Evolutionary conservation across 2,113 vertebrate species (phyloP).

Genomic region (Hippocampus zosterae): DNA sequence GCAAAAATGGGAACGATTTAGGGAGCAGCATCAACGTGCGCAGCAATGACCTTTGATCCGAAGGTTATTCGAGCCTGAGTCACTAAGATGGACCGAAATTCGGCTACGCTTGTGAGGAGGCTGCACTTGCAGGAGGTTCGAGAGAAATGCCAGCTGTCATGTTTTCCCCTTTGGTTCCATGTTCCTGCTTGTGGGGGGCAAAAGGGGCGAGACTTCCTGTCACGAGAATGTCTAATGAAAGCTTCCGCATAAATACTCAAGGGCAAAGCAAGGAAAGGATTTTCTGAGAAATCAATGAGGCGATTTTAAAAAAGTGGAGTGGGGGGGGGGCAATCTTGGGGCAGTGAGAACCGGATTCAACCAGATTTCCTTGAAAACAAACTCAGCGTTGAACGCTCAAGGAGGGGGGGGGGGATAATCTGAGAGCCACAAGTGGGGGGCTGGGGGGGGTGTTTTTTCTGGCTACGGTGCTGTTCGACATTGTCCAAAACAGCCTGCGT

Average conservation of each 20-base stretch:
- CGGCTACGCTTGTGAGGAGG: too few species aligned
- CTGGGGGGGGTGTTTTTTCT: background rate
- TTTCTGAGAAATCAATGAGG: background rate
- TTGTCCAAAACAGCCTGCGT: background rate
- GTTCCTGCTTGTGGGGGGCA: background rate
- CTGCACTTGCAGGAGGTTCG: too few species aligned
- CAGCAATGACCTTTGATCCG: too few species aligned
- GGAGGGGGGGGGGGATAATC: slow-evolving; percentile 24
- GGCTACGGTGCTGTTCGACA: background rate
- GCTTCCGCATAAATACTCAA: background rate
- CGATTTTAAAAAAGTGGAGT: background rate
- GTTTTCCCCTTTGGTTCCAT: background rate
- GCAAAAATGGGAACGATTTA: too few species aligned
- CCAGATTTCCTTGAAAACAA: slow-evolving; percentile 62
- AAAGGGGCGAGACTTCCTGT: background rate
- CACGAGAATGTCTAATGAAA: background rate
- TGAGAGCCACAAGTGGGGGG: background rate
- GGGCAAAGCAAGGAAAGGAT: background rate
- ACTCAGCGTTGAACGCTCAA: slow-evolving; percentile 14
- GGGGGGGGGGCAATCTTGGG: slow-evolving; percentile 9
- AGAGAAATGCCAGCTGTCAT: background rate
- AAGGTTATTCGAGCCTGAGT: too few species aligned
- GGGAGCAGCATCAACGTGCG: too few species aligned
- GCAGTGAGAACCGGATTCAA: slow-evolving; percentile 67
- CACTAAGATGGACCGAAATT: too few species aligned